Evolutionary conservation across 2,888 invertebrate species (phyloP), one percentile per base, ranked within the genome.

Genomic region (Himalopsyche tibetana): DNA sequence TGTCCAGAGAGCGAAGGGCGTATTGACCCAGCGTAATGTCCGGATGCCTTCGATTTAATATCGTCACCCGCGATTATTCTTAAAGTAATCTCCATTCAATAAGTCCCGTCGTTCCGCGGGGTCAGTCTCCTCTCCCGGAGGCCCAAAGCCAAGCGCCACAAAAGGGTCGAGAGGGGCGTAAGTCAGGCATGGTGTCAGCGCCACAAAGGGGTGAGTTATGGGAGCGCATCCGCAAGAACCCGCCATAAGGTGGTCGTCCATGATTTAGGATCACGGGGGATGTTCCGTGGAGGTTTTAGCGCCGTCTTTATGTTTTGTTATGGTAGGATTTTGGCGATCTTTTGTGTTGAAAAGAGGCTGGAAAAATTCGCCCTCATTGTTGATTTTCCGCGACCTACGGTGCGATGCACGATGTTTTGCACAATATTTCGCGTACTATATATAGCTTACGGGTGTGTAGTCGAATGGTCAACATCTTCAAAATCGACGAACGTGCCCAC

Each of bases 171-270:
- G 56, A 56, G 63, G 63, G 63, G 63, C 63, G 63, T 63, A 63
- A 63, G 63, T 63, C 63, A 63, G 63, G 63, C 63, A 19, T 28
- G 63, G 63, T 63, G 63, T 63, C 63, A 63, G 63, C 63, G 28
- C 63, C 63, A 63, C 63, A 63, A 63, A 63, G 63, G 19, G 63
- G 63, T 63, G 63, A 63, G 63, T 63, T 63, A 63, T 63, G 63
- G 19, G 63, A 63, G 63, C 8, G 63, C 63, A 63, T 63, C 63
- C 63, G 63, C 63, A 63, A 63, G 63, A 63, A 63, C 63, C 51
- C 63, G 28, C 19, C 63, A 19, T 63, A 63, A 63, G 63, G 63
- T 28, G 63, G 63, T 3, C 63, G 63, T 28, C 63, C 4, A 19
- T 63, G 63, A 63, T 63, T 63, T 63, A 63, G 63, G 63, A 63